Base-by-base conservation (phyloP, 2,113 vertebrate species). In the Hippoglossus stenolepis region DNA sequence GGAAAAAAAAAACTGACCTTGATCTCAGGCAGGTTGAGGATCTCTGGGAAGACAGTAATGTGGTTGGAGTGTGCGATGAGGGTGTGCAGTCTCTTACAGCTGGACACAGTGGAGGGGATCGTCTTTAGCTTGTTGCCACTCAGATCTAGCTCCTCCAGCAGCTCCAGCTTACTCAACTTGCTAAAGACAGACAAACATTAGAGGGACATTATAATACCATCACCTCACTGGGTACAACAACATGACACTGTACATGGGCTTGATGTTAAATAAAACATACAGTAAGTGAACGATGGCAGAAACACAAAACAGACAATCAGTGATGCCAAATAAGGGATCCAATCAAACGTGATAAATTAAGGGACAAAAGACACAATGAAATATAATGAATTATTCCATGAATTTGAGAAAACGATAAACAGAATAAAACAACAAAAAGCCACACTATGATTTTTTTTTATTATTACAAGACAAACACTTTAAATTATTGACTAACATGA, bases 81-180 rank as follows among this genome's bases (percentile, higher is more conserved):
- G 0, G 96, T 97, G 86, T 97, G 98, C 69, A 99, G 95, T 51
- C 94, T 94, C 90, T 96, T 97, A 90, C 97, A 98, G 94, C 96
- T 97, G 74, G 96, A 95, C 83, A 99, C 96, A 0, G 98, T 99
- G 69, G 97, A 98, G 59, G 98, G 98, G 89, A 99, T 96, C 11
- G 95, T 95, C 95, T 97, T 98, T 82, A 99, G 93, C 77, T 96
- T 97, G 94, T 99, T 99, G 63, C 98, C 96, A 78, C 97, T 99
- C 73, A 99, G 88, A 88, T 99, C 98, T 58, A 99, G 93, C 90
- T 99, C 98, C 88, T 99, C 98, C 87, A 99, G 90, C 21, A 95
- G 92, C 79, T 98, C 97, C 91, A 99, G 90, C 70, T 97, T 99
- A 92, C 96, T 96, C 73, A 99, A 93, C 90, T 99, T 99, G 91